phyloP scores from a whole-genome alignment of 2,888 invertebrate species.

The Brachyopa scutellaris region DNA sequence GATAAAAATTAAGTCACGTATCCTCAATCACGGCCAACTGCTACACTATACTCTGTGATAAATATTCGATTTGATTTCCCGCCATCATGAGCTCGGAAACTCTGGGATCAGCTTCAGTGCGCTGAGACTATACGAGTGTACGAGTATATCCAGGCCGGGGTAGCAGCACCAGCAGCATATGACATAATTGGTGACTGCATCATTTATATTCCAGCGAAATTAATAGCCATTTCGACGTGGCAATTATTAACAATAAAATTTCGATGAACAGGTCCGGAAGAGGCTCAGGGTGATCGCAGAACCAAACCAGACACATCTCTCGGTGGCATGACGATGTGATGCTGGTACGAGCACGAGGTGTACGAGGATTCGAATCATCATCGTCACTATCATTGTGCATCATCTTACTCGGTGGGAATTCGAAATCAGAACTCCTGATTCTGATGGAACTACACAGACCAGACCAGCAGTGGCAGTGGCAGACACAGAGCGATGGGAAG shows the following conservation, averaged over 20 bases:
- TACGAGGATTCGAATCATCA: conserved; percentile 29
- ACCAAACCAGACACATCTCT: too few relatives aligned
- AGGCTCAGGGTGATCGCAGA: background rate
- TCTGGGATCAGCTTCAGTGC: conserved; percentile 32
- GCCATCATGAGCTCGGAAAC: conserved; percentile 30
- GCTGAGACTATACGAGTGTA: background rate
- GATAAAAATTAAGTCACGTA: conserved; percentile 80
- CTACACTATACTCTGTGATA: conserved; percentile 72
- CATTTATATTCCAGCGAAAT: conserved; percentile 69
- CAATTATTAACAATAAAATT: conserved; percentile 61
- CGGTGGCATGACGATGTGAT: background rate
- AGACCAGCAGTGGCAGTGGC: background rate
- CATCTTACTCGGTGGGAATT: conserved; percentile 24
- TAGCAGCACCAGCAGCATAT: conserved; percentile 17
- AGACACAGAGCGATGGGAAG: conserved; percentile 13
- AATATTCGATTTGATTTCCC: conserved; percentile 70
- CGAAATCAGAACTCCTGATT: conserved; percentile 25
- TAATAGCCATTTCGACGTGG: conserved; percentile 67
- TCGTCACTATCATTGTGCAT: conserved; percentile 26
- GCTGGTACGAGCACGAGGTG: too few relatives aligned
- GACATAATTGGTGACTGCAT: conserved; percentile 69
- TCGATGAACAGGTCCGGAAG: conserved; percentile 11
- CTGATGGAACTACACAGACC: background rate
- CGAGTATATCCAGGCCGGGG: background rate
- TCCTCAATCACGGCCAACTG: conserved; percentile 79